Base-by-base conservation (phyloP, 2,888 invertebrate species). In the Acholoe squamosa region DNA sequence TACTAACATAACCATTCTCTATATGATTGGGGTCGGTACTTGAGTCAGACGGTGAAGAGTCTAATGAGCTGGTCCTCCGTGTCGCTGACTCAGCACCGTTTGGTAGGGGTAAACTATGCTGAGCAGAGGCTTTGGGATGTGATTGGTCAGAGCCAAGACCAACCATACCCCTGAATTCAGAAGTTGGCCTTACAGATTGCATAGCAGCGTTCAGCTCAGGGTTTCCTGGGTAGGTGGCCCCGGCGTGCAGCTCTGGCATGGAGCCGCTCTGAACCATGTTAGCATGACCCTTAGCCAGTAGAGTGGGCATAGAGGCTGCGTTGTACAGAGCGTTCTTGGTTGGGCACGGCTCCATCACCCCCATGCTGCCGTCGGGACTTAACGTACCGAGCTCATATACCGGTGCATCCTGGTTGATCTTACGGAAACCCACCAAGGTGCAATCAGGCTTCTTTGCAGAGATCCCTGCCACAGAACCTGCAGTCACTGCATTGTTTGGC, bases 341-440 rank as follows among this genome's bases (percentile, higher is more conserved):
- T 43, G 76, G 52, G 34, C 67, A 31, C 34, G 25, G 34, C 43
- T 88, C 34, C n/a, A 22, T 71, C 34, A 61, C 33, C 19, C 76
- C 89, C 28, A 33, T 43, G 84, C 43, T 91, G 86, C 91, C 91
- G 28, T 91, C 90, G 14, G 94, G 94, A 92, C 94, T 95, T 88
- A 95, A 93, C 22, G 95, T 95, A 31, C 95, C 95, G 33, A 95
- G 93, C 89, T 94, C 93, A 43, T 94, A 93, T 10, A 89, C 51
- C 0, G 91, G 91, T 10, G 51, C 88, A 16, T 91, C 43, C 10
- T 90, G 33, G 89, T 93, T 92, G 56, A 93, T 91, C 92, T 95
- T 95, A 25, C 94, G 91, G 91, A 95, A 95, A 14, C 95, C 95
- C 51, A 95, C 94, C 67, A 95, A 92, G 76, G 93, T 93, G 90